Conservation (phyloP, 2,888 invertebrate species). For the Capitulum mitella region DNA sequence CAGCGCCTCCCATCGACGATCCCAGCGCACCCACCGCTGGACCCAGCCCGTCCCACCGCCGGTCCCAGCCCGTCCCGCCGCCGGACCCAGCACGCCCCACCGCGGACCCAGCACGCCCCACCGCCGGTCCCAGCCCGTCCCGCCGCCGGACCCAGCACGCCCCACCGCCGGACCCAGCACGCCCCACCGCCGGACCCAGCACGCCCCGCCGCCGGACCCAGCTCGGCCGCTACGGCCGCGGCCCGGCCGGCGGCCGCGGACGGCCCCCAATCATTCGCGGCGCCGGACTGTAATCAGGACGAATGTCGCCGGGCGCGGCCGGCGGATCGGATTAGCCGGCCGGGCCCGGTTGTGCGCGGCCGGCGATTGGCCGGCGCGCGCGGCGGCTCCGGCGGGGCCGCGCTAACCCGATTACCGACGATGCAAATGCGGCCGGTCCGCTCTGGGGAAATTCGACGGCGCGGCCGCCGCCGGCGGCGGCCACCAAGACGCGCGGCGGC, state of each 20-base stretch:
- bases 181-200: too few relatives aligned
- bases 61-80: too few relatives aligned
- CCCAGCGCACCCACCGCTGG: too few relatives aligned
- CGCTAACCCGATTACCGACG: slow-evolving; percentile 13
- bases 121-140: too few relatives aligned
- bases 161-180: too few relatives aligned
- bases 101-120: too few relatives aligned
- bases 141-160: too few relatives aligned
- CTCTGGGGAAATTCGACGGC: slow-evolving; percentile 18
- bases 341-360: background rate
- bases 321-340: background rate
- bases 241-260: background rate
- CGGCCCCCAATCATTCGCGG: background rate
- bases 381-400: background rate
- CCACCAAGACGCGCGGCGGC: background rate
- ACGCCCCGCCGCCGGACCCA: too few relatives aligned
- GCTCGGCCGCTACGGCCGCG: background rate
- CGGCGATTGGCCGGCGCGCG: background rate
- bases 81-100: too few relatives aligned
- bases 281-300: background rate
- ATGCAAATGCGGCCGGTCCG: background rate
- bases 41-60: too few relatives aligned
- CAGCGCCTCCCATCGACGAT: too few relatives aligned
- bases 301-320: background rate
- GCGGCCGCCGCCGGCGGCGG: background rate